phyloP scores from a whole-genome alignment of 2,888 invertebrate genomes.

The Xestoiulus laeticollis region DNA sequence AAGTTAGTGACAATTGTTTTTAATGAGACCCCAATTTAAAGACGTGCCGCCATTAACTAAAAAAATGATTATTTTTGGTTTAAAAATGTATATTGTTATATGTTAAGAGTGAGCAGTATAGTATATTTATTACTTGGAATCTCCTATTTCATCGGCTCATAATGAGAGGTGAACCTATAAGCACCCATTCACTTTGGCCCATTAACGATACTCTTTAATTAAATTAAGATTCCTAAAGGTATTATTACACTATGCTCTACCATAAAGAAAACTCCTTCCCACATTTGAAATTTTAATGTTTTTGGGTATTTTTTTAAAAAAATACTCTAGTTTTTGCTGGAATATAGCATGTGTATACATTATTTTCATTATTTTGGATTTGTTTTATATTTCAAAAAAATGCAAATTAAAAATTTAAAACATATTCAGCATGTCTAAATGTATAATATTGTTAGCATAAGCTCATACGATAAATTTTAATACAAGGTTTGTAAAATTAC shows the following conservation, averaged over 20 bases:
- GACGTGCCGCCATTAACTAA: slow-evolving; percentile 18
- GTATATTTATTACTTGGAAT: slow-evolving; percentile 42
- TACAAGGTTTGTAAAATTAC: too few relatives aligned
- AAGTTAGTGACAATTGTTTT: slow-evolving; percentile 34
- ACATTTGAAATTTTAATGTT: background rate
- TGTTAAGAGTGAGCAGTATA: background rate
- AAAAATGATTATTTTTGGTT: slow-evolving; percentile 20
- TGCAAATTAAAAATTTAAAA: too few relatives aligned
- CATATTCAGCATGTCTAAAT: too few relatives aligned
- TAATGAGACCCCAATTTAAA: slow-evolving; percentile 41
- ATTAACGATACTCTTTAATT: slow-evolving; percentile 36
- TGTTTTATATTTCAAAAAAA: too few relatives aligned
- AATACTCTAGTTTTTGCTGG: too few relatives aligned
- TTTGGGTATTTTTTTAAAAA: too few relatives aligned
- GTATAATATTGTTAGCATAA: too few relatives aligned
- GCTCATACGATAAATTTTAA: too few relatives aligned
- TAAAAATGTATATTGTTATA: slow-evolving; percentile 35
- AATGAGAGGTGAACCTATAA: background rate
- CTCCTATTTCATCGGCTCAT: slow-evolving; percentile 21
- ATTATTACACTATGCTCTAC: background rate
- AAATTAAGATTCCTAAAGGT: background rate
- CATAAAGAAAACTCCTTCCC: background rate
- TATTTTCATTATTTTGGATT: too few relatives aligned
- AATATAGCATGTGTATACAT: too few relatives aligned
- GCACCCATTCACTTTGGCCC: background rate